Percentiles rank a stretch among this genome's conserved stretches.
Conservation (phyloP, 1,140 invertebrate genomes). For the Drosophila lacertosa region DNA sequence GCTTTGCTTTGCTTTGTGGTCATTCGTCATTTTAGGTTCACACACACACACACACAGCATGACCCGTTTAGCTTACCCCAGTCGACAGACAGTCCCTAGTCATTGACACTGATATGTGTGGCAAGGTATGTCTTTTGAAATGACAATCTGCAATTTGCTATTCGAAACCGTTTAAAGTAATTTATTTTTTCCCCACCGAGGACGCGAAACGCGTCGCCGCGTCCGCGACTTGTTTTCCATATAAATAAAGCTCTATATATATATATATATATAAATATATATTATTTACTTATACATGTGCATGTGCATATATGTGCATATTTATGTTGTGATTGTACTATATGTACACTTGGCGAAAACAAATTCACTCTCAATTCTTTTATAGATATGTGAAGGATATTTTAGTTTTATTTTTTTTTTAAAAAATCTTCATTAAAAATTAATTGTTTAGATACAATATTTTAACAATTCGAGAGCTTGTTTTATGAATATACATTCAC, state of each 20-base stretch:
- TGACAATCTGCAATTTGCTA: slow-evolving; percentile 78
- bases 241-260: slow-evolving; percentile 8
- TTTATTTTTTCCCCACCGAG: slow-evolving; percentile 62
- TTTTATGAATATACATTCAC: too few relatives aligned
- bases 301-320: slow-evolving; percentile 14
- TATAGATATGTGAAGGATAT: too few relatives aligned
- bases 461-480: too few relatives aligned
- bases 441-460: too few relatives aligned
- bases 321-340: neutral
- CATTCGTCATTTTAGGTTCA: slow-evolving; percentile 75
- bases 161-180: slow-evolving; percentile 80
- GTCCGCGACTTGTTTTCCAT: slow-evolving; percentile 23
- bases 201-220: slow-evolving; percentile 23
- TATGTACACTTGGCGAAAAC: too few relatives aligned
- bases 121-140: slow-evolving; percentile 76
- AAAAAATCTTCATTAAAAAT: neutral
- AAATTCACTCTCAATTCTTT: too few relatives aligned
- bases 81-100: slow-evolving; percentile 33
- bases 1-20: slow-evolving; percentile 64
- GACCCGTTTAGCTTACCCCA: slow-evolving; percentile 2
- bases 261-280: neutral
- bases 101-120: slow-evolving; percentile 77
- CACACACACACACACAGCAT: slow-evolving; percentile 6
- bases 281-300: slow-evolving; percentile 4
- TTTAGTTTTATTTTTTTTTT: neutral